Conservation (phyloP, 1,140 invertebrate species). For the Schlechtendalia chinensis region DNA sequence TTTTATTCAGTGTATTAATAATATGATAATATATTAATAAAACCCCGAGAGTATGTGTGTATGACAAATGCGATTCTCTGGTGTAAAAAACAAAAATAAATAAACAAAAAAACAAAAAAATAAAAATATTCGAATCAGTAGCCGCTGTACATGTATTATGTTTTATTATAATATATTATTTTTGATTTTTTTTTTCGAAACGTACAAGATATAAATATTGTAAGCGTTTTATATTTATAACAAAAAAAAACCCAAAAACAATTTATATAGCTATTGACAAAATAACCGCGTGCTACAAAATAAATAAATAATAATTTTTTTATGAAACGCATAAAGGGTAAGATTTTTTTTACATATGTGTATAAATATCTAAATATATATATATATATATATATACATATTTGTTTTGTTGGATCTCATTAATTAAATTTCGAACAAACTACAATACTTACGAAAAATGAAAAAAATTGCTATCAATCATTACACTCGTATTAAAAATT, state of each 20-base stretch:
- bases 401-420: constrained; percentile 48
- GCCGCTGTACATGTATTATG: too few species aligned
- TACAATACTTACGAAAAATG: not conserved
- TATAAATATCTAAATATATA: not conserved
- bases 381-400: constrained; percentile 13
- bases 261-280: constrained; percentile 18
- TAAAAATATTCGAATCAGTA: not conserved
- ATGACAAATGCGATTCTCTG: not conserved
- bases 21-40: too few species aligned
- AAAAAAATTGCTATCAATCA: not conserved
- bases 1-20: constrained; percentile 19
- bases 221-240: constrained; percentile 26
- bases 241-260: not conserved
- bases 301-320: constrained; percentile 18
- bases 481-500: too few species aligned
- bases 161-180: not conserved
- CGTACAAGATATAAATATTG: not conserved
- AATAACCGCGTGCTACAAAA: constrained; percentile 16
- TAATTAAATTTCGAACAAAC: constrained; percentile 30
- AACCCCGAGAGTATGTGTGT: not conserved
- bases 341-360: constrained; percentile 18
- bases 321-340: constrained; percentile 45
- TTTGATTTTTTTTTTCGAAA: not conserved
- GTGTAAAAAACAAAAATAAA: too few species aligned
- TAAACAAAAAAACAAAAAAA: too few species aligned